phyloP scores from a whole-genome alignment of 2,888 invertebrate genomes.

The Ctena decussata region DNA sequence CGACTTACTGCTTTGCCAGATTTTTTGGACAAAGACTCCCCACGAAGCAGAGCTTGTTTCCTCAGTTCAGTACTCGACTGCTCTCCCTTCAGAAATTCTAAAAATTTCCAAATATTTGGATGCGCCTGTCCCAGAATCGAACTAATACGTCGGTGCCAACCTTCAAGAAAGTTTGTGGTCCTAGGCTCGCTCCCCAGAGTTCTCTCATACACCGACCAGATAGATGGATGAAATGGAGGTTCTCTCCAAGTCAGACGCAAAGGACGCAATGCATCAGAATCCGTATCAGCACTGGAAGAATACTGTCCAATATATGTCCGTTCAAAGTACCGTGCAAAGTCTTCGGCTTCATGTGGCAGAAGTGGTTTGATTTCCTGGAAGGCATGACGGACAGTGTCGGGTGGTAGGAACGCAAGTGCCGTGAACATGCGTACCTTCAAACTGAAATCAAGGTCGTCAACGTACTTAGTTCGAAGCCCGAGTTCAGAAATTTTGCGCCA shows the following conservation, averaged over 20 bases:
- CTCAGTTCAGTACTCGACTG: not conserved
- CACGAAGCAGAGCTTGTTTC: not conserved
- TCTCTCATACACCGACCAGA: not conserved
- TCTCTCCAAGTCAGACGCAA: conserved; percentile 8
- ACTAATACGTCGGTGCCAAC: not conserved
- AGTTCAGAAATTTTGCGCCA: too few species aligned
- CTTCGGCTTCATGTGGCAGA: not conserved
- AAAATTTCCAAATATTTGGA: conserved; percentile 4
- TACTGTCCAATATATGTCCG: conserved; percentile 5
- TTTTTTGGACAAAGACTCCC: not conserved
- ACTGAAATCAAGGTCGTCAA: conserved; percentile 12
- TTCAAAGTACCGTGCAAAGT: not conserved
- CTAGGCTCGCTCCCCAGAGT: not conserved
- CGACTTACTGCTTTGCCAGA: not conserved
- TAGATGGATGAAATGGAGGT: not conserved
- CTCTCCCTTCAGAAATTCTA: conserved; percentile 1
- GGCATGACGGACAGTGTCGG: not conserved
- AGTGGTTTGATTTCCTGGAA: conserved; percentile 2
- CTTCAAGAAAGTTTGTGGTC: conserved; percentile 7
- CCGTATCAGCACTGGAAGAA: not conserved
- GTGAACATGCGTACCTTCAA: conserved; percentile 2
- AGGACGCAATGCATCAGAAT: not conserved
- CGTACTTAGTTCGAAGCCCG: too few species aligned
- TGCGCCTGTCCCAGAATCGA: not conserved
- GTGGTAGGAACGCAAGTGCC: not conserved